Evolutionary conservation across 2,113 vertebrate species (phyloP).

Genomic region (Cynocephalus volans): DNA sequence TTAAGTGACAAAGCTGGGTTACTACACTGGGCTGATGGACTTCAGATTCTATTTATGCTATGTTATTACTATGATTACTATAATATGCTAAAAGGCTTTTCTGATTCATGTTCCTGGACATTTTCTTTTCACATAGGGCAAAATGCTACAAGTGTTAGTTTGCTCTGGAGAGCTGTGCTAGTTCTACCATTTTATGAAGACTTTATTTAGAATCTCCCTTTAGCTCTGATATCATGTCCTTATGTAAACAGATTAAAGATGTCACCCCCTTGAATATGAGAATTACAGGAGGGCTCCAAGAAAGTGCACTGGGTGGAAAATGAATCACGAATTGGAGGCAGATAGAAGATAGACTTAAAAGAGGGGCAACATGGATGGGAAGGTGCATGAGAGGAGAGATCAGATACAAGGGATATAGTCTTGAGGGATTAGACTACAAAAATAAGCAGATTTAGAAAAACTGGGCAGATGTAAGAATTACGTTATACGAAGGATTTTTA

Average conservation of each 20-base stretch:
- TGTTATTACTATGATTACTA: neutral
- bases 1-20: neutral
- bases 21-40: neutral
- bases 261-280: neutral
- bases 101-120: neutral
- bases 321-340: neutral
- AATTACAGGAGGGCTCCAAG: neutral
- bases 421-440: neutral
- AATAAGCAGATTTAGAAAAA: neutral
- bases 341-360: neutral
- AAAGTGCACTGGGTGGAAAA: neutral
- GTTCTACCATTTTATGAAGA: neutral
- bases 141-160: neutral
- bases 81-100: neutral
- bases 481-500: neutral
- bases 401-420: neutral
- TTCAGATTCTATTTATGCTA: neutral
- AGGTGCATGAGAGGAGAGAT: neutral
- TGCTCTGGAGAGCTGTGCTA: neutral
- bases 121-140: neutral
- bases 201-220: neutral
- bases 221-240: neutral
- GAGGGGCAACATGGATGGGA: neutral
- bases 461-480: neutral
- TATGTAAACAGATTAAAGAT: slow-evolving; percentile 17